Evolutionary conservation across 1,140 invertebrate genomes (phyloP).

Genomic region (Semibalanus balanoides): DNA sequence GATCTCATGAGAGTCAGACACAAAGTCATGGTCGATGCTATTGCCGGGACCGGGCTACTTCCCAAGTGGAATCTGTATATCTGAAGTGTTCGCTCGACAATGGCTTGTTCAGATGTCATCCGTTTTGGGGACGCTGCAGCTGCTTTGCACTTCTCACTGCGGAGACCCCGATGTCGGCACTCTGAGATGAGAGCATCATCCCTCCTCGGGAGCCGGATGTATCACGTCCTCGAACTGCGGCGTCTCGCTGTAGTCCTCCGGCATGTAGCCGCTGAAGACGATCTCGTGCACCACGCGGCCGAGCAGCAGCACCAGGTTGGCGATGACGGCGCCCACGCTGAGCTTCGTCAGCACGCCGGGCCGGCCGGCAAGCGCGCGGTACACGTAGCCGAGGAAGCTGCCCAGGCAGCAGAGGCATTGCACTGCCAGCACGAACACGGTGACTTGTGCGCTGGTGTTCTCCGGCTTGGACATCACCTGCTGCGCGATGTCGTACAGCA

Average conservation of each 20-base stretch:
- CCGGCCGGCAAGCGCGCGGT: background rate
- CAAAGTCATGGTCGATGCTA: no score
- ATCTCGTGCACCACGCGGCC: background rate
- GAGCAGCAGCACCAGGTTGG: background rate
- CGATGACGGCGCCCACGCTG: background rate
- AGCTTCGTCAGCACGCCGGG: background rate
- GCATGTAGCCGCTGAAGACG: background rate
- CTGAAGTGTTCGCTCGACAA: no score
- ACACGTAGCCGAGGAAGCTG: background rate
- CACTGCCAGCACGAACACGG: background rate
- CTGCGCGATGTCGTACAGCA: background rate
- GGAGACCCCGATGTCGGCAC: no score
- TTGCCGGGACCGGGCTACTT: no score
- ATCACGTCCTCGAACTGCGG: background rate
- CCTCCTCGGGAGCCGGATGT: no score
- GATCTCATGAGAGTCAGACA: no score
- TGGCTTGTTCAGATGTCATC: no score
- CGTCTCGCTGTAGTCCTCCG: background rate
- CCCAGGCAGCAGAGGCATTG: background rate
- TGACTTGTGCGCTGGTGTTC: background rate
- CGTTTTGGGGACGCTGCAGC: no score
- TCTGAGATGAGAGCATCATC: no score
- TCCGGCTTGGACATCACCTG: background rate
- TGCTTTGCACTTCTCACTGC: no score
- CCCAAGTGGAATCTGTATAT: no score